phyloP scores from a whole-genome alignment of 2,113 vertebrate genomes.

The Cyprinodon tularosa region DNA sequence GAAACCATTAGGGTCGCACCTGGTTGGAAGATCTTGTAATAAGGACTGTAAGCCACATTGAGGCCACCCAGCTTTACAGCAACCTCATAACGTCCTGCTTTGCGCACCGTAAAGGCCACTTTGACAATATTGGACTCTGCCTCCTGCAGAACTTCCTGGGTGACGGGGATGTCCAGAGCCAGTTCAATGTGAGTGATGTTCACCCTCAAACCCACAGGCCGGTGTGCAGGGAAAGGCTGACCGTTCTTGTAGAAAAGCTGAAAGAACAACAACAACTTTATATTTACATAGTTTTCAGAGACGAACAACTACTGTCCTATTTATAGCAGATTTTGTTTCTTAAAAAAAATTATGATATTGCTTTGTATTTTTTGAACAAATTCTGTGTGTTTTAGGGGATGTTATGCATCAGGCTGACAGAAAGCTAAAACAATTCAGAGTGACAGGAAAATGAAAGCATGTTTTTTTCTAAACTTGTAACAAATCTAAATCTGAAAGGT shows the following conservation, averaged over 20 bases:
- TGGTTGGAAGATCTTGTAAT: conserved; percentile 97
- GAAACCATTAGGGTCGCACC: conserved; percentile 75
- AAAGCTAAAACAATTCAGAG: background rate
- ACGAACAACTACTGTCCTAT: background rate
- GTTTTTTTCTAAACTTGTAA: background rate
- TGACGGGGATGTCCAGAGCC: conserved; percentile 95
- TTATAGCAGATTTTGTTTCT: background rate
- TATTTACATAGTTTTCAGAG: background rate
- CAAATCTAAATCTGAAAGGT: background rate
- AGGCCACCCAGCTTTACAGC: conserved; percentile 93
- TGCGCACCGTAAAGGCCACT: conserved; percentile 96
- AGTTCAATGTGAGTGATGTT: conserved; percentile 95
- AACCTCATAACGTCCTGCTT: conserved; percentile 94
- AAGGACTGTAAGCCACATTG: conserved; percentile 96
- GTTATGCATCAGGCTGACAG: background rate
- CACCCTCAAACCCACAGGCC: conserved; percentile 91
- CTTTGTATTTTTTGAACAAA: background rate
- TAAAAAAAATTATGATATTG: background rate
- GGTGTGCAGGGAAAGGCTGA: conserved; percentile 92
- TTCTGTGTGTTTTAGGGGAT: background rate
- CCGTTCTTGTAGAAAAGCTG: conserved; percentile 98
- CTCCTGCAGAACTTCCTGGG: conserved; percentile 94
- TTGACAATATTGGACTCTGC: conserved; percentile 93
- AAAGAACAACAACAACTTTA: conserved; percentile 2
- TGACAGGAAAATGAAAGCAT: background rate